These are phyloP conservation scores for Cyclophora albipunctata DNA, from an alignment of 2,888 invertebrate genomes.

Conservation along the genomic window DNA sequence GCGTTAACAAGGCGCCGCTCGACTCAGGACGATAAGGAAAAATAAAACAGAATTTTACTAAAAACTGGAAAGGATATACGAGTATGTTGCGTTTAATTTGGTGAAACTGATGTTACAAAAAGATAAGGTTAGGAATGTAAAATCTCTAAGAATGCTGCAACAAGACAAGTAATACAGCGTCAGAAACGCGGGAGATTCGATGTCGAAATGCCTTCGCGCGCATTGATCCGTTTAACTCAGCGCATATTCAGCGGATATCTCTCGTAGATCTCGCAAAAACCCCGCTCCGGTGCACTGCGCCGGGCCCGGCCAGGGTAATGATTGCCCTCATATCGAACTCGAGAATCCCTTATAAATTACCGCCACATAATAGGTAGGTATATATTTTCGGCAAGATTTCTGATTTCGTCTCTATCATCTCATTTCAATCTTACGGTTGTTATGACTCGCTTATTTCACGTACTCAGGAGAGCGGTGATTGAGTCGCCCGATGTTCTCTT, in stretches of 20 bases:
- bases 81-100: slow-evolving; percentile 44
- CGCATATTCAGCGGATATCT: slow-evolving; percentile 60
- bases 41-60: slow-evolving; percentile 64
- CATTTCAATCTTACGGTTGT: slow-evolving; percentile 69
- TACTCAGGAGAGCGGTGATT: slow-evolving; percentile 47
- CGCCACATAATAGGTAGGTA: slow-evolving; percentile 61
- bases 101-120: slow-evolving; percentile 30
- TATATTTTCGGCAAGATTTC: slow-evolving; percentile 70
- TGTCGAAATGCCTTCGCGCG: slow-evolving; percentile 37
- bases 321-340: slow-evolving; percentile 66
- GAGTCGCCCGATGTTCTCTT: slow-evolving; percentile 45
- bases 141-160: slow-evolving; percentile 26
- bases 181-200: slow-evolving; percentile 29
- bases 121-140: slow-evolving; percentile 23
- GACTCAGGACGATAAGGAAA: slow-evolving; percentile 50
- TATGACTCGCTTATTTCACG: slow-evolving; percentile 57
- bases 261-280: slow-evolving; percentile 56
- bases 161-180: slow-evolving; percentile 17
- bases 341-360: slow-evolving; percentile 70
- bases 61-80: slow-evolving; percentile 49
- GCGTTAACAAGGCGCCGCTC: slow-evolving; percentile 64
- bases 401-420: slow-evolving; percentile 63
- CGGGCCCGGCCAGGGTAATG: slow-evolving; percentile 48
- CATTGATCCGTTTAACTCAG: slow-evolving; percentile 46
- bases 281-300: slow-evolving; percentile 43